phyloP scores from a whole-genome alignment of 2,888 invertebrate genomes.

The Elgonia sp. region DNA sequence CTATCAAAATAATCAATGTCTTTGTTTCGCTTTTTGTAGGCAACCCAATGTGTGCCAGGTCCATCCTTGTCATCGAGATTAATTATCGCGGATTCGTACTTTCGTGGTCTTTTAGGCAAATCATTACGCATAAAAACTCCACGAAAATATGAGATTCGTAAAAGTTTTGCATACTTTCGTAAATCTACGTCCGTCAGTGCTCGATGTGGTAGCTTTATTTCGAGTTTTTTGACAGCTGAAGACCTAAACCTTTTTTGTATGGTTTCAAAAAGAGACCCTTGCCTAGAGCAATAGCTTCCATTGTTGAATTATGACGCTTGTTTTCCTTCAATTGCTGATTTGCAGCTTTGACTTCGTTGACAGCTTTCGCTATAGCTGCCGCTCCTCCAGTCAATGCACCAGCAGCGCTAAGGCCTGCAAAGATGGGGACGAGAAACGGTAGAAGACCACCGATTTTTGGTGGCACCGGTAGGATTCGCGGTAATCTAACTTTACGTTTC shows the following conservation, averaged over 20 bases:
- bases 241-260: constrained; percentile 21
- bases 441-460: constrained; percentile 76
- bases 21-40: constrained; percentile 79
- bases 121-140: constrained; percentile 80
- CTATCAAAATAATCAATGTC: constrained; percentile 84
- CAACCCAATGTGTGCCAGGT: constrained; percentile 82
- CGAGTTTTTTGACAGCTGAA: not conserved
- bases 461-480: constrained; percentile 45
- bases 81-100: constrained; percentile 15
- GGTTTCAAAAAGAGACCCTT: constrained; percentile 73
- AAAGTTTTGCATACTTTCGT: constrained; percentile 76
- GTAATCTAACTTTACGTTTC: constrained; percentile 7
- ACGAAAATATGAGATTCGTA: constrained; percentile 81
- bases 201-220: constrained; percentile 66
- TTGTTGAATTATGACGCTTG: constrained; percentile 83
- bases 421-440: constrained; percentile 77
- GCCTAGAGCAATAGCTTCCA: constrained; percentile 84
- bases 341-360: constrained; percentile 82
- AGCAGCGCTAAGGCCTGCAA: constrained; percentile 78
- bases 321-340: constrained; percentile 81
- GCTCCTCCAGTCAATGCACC: constrained; percentile 84
- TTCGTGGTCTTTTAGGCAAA: constrained; percentile 2
- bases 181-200: constrained; percentile 81
- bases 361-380: constrained; percentile 83
- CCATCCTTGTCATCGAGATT: constrained; percentile 12